Percentiles rank a stretch among this genome's conserved stretches.
Evolutionary conservation across 2,113 vertebrate genomes (phyloP).

Genomic region (Notothenia rossii): DNA sequence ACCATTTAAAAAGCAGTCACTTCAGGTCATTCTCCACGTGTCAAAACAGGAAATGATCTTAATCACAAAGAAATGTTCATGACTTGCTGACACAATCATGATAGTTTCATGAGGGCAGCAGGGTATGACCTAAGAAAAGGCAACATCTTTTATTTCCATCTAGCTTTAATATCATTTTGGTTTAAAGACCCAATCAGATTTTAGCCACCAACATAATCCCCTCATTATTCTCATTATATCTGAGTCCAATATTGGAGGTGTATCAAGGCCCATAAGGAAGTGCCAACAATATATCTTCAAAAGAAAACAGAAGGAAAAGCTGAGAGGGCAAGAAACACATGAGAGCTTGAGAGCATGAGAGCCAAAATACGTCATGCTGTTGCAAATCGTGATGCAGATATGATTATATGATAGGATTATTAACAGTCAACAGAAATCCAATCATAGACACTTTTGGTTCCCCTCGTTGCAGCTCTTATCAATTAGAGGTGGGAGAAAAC

Average conservation of each 20-base stretch:
- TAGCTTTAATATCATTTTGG: neutral
- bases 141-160: too few relatives aligned
- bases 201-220: neutral
- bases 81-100: neutral
- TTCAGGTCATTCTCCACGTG: neutral
- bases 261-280: too few relatives aligned
- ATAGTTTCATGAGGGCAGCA: neutral
- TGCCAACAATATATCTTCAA: too few relatives aligned
- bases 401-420: too few relatives aligned
- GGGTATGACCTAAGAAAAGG: neutral
- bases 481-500: too few relatives aligned
- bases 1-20: neutral
- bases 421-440: slow-evolving; percentile 2
- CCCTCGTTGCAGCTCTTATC: neutral
- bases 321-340: too few relatives aligned
- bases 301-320: too few relatives aligned
- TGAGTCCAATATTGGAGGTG: neutral
- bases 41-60: neutral
- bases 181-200: neutral
- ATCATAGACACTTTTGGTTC: neutral
- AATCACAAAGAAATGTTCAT: neutral
- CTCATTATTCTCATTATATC: neutral
- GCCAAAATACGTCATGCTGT: too few relatives aligned
- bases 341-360: too few relatives aligned
- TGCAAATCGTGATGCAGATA: too few relatives aligned